Evolutionary conservation across 1,140 invertebrate genomes (phyloP), one percentile per base, ranked within the genome.

Genomic region (Drosophila jambulina): DNA sequence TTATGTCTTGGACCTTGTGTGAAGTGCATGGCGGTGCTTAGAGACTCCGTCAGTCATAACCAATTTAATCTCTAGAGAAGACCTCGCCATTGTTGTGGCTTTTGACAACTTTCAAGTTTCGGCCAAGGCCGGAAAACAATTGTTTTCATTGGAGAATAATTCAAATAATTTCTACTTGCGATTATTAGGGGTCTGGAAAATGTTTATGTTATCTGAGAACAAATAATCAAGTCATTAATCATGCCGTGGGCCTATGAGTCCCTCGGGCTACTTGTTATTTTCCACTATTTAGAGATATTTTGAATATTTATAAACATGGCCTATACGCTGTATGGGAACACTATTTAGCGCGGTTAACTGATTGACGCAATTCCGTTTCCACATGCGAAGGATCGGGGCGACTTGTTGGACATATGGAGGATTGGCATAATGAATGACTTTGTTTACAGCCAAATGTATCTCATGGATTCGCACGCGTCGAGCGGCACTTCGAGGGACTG

Each of bases 371-470:
- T 74, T 60, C 53, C 53, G 23, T 60, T 71, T 71, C 67, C 34
- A 23, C 54, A 15, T 27, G 25, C 45, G 9, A 57, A 70, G 69
- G 64, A 70, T 43, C 68, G 29, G 8, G n/a, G 70, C 67, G 70
- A 74, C 70, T 72, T 74, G 70, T 74, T 74, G 70, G 70, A 74
- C 70, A 74, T 60, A 72, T 74, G 32, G 70, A 70, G 60, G 68
- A 72, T 59, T 53, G 51, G 54, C 64, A 83, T 83, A 79, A 84
- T 71, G 81, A 68, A 85, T 78, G 78, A 74, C 68, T 79, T 86
- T 86, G 83, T 86, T 86, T 82, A 81, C 78, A 43, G 75, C 43
- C 58, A 84, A 68, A 80, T 79, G 75, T 83, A 79, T 82, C 79
- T 82, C 56, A 77, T 82, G 46, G 59, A 69, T 82, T 82, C 74